Percentiles rank a stretch among this genome's conserved stretches.
phyloP scores from a whole-genome alignment of 2,113 vertebrate genomes.

The Vireo altiloquus region DNA sequence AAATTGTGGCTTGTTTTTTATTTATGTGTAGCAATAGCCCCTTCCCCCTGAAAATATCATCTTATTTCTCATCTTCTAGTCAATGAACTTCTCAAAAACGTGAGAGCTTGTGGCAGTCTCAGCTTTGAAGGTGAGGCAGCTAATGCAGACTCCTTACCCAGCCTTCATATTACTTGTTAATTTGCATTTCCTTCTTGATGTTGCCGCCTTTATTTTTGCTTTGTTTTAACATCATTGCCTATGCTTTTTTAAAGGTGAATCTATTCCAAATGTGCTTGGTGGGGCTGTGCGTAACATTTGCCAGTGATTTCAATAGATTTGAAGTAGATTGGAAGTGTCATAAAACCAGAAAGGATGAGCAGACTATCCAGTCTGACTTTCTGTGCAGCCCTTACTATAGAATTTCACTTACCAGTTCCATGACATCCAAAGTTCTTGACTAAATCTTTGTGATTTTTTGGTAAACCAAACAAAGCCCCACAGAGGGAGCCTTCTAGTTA shows the following conservation, averaged over 20 bases:
- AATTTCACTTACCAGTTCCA: not conserved
- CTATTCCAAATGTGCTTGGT: not conserved
- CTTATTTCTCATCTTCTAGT: not conserved
- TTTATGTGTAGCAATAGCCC: not conserved
- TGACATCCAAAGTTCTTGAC: not conserved
- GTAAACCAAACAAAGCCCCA: not conserved
- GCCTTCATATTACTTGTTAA: not conserved
- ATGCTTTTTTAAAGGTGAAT: not conserved
- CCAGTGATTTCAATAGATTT: not conserved
- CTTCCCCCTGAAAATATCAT: not conserved
- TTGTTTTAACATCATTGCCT: not conserved
- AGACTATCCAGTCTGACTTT: not conserved
- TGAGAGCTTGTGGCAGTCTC: not conserved
- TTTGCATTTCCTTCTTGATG: not conserved
- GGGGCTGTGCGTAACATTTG: not conserved
- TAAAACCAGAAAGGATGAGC: not conserved
- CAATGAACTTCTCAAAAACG: not conserved
- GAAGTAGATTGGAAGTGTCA: not conserved
- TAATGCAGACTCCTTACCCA: not conserved
- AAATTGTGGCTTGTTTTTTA: not conserved
- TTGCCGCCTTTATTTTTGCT: not conserved
- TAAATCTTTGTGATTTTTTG: not conserved
- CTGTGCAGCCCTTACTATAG: not conserved
- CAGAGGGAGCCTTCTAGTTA: not conserved
- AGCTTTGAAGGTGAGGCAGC: not conserved